Percentiles rank a stretch among this genome's conserved stretches.
Evolutionary conservation across 2,113 vertebrate genomes (phyloP).

Genomic region (Bufo bufo): DNA sequence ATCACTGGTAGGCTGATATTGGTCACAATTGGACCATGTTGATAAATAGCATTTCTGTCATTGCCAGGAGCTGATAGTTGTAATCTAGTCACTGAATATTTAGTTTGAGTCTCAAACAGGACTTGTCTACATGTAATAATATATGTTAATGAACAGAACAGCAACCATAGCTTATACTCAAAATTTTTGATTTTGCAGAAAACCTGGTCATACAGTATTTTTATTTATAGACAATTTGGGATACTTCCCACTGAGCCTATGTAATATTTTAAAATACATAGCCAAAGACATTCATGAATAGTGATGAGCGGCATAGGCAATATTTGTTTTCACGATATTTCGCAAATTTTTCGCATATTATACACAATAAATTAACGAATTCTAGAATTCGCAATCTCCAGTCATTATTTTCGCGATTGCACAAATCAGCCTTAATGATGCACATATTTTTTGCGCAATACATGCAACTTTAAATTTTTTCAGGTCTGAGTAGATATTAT

Average conservation of each 20-base stretch:
- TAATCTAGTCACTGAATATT: background rate
- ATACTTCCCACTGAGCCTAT: background rate
- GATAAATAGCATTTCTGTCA: constrained; percentile 30
- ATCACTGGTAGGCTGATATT: constrained; percentile 8
- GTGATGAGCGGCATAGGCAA: too few relatives aligned
- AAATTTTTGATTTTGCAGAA: background rate
- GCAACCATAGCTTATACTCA: background rate
- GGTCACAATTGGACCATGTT: constrained; percentile 18
- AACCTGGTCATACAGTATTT: background rate
- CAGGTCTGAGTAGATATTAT: too few relatives aligned
- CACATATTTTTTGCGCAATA: too few relatives aligned
- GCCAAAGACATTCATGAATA: background rate
- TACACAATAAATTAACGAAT: too few relatives aligned
- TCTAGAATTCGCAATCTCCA: too few relatives aligned
- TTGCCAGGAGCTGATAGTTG: background rate
- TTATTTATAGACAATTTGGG: background rate
- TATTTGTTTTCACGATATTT: too few relatives aligned
- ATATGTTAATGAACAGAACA: background rate
- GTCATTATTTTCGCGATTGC: too few relatives aligned
- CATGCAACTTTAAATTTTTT: too few relatives aligned
- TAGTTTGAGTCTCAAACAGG: background rate
- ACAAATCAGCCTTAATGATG: too few relatives aligned
- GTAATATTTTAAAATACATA: background rate
- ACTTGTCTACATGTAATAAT: background rate
- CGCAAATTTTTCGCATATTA: too few relatives aligned